A percentile compares a stretch with the other conserved stretches of the same genome.
Conservation (phyloP, 2,113 vertebrate genomes). For the Melozone crissalis region DNA sequence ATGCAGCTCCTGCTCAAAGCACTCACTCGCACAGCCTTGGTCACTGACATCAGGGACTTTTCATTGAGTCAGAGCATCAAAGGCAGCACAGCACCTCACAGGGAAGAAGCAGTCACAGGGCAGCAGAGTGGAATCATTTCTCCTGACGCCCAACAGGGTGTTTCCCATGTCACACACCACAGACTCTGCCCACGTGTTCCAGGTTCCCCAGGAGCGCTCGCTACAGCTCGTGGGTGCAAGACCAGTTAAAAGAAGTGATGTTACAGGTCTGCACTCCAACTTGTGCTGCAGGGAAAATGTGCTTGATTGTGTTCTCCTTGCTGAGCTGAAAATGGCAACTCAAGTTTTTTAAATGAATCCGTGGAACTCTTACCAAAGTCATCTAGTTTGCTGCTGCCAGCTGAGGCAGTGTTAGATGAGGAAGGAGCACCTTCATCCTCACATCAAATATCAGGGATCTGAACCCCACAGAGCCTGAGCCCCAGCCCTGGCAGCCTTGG, state of each 20-base stretch:
- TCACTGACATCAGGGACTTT: background rate
- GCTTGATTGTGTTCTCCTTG: background rate
- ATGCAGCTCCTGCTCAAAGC: background rate
- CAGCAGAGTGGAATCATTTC: background rate
- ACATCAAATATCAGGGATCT: accelerated
- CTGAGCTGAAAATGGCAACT: background rate
- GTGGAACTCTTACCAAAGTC: background rate
- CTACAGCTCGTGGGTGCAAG: background rate
- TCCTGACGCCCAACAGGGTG: accelerated
- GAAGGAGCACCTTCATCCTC: background rate
- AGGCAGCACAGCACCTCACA: background rate
- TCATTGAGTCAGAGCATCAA: background rate
- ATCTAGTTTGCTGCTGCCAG: background rate
- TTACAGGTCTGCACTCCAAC: background rate
- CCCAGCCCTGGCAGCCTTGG: background rate
- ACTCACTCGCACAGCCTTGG: background rate
- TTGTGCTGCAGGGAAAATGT: background rate
- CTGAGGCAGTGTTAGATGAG: background rate
- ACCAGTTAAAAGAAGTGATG: background rate
- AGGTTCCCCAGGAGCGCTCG: accelerated
- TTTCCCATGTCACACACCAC: background rate
- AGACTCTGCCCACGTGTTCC: background rate
- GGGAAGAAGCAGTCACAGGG: background rate
- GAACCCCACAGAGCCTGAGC: background rate
- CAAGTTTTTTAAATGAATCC: background rate